Evolutionary conservation across 2,113 vertebrate genomes (phyloP).

Genomic region (Hippocampus barbouri): DNA sequence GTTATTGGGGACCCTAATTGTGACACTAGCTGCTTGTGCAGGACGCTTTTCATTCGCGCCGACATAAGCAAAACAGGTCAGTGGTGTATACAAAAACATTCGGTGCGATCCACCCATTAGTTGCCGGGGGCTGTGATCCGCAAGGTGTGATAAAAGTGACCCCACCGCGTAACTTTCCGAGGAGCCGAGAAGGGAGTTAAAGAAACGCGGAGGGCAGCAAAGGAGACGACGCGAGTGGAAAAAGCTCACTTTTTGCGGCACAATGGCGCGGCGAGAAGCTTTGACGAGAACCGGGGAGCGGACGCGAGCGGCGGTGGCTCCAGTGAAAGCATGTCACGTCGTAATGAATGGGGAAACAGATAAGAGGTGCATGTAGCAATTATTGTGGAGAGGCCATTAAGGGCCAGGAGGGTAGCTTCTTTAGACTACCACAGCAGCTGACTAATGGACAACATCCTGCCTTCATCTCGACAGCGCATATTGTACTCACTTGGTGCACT

Average conservation of each 20-base stretch:
- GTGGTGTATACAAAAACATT: constrained; percentile 34
- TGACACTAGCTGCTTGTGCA: constrained; percentile 27
- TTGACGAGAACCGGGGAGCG: constrained; percentile 77
- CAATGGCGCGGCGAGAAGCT: constrained; percentile 40
- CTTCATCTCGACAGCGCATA: constrained; percentile 54
- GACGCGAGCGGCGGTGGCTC: constrained; percentile 48
- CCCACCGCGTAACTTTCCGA: constrained; percentile 32
- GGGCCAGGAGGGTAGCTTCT: constrained; percentile 76
- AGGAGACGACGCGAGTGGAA: constrained; percentile 28
- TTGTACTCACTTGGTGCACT: constrained; percentile 14
- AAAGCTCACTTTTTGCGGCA: constrained; percentile 41
- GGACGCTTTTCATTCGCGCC: constrained; percentile 16
- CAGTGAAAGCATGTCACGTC: constrained; percentile 76
- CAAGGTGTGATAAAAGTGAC: constrained; percentile 29
- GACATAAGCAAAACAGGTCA: constrained; percentile 67
- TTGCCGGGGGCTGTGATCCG: constrained; percentile 12
- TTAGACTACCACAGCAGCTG: constrained; percentile 85
- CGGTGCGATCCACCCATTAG: constrained; percentile 39
- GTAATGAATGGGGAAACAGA: constrained; percentile 79
- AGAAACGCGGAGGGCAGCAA: constrained; percentile 17
- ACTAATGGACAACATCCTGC: constrained; percentile 87
- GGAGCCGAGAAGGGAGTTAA: constrained; percentile 29
- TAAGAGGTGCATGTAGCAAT: constrained; percentile 85
- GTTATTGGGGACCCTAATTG: constrained; percentile 30
- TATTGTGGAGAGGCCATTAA: constrained; percentile 96